Base-by-base conservation (phyloP, 2,888 invertebrate species). In the Argyresthia albistria region DNA sequence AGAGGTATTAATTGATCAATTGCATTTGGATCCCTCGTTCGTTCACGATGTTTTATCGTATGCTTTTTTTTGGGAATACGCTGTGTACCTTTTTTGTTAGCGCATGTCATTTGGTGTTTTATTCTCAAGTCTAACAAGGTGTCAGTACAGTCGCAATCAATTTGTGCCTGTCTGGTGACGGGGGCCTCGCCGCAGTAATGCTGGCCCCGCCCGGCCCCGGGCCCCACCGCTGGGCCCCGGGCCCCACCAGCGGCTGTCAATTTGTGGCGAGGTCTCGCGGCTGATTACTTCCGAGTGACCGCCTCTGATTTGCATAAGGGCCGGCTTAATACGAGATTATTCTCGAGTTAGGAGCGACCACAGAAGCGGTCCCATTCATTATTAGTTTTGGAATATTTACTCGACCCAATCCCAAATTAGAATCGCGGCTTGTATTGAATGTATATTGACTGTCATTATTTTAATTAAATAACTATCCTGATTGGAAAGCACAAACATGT, bases 251-350 rank as follows among this genome's bases (percentile, higher is more conserved):
- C 65, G 66, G 60, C 72, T 82, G 81, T 80, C 81, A 83, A 81
- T 83, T 81, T 81, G 79, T 56, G 71, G 69, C 59, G 56, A 54
- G 67, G 60, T 52, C 59, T 61, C 62, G 66, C 57, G 55, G 49
- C 61, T 78, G 80, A 81, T 81, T 80, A 84, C 82, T 86, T 84
- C 80, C 83, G 80, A 83, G 73, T 83, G 82, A 80, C 83, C 82
- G 82, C 78, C 69, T 70, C 69, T 66, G 69, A 83, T 86, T 86
- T 83, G 84, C 84, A 86, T 84, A 84, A 86, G 79, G 84, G 77
- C 73, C 70, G 73, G 72, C 73, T 76, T 78, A 83, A 84, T 82
- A 80, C 73, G 78, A 76, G 78, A 84, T 86, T 83, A 84, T 79
- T 77, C 76, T 75, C 76, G 69, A 76, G 78, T 80, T 82, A 79